Conservation (phyloP, 2,797 vertebrate species). For the Gila robusta region DNA sequence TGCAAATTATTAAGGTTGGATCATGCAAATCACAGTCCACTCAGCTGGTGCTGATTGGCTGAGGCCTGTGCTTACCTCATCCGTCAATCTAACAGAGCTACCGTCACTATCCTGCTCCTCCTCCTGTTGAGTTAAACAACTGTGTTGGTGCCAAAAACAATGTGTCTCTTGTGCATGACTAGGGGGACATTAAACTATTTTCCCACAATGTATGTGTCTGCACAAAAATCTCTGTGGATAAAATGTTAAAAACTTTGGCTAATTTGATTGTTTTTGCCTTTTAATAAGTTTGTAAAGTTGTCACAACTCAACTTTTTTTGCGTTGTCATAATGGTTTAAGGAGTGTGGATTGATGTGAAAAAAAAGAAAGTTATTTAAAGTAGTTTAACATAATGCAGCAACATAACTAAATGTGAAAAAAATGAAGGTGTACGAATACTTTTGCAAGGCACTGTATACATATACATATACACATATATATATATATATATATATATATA, state of each 20-base stretch:
- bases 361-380: too few species aligned
- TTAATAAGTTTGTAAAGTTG: too few species aligned
- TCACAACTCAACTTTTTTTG: too few species aligned
- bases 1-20: conserved; percentile 2
- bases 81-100: conserved; percentile 72
- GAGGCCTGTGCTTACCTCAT: conserved; percentile 70
- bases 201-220: background rate
- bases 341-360: too few species aligned
- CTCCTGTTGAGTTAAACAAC: conserved; percentile 71
- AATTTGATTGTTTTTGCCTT: background rate
- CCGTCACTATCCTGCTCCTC: conserved; percentile 70
- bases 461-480: too few species aligned
- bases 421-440: too few species aligned
- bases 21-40: conserved; percentile 66
- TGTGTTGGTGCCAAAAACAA: background rate
- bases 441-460: too few species aligned
- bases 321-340: too few species aligned
- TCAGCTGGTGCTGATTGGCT: conserved; percentile 26
- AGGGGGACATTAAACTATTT: background rate
- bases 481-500: too few species aligned
- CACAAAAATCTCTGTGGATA: background rate
- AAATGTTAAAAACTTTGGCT: background rate
- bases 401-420: too few species aligned
- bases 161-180: background rate
- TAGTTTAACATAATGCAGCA: too few species aligned